Evolutionary conservation across 2,888 invertebrate genomes (phyloP).

Genomic region (Heteropelma amictum): DNA sequence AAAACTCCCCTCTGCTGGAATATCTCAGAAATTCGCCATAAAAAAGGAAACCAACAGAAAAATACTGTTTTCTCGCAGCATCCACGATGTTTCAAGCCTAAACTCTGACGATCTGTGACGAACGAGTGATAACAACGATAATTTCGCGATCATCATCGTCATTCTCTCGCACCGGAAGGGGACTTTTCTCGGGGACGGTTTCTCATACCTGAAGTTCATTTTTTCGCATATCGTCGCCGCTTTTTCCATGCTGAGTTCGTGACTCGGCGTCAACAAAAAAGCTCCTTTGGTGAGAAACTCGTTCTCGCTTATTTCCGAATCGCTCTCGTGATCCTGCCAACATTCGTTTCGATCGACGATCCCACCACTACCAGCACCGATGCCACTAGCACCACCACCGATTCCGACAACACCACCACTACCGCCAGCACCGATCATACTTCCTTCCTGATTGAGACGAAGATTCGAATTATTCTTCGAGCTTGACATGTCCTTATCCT

Average conservation of each 20-base stretch:
- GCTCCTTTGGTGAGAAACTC: conserved; percentile 90
- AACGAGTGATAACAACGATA: too few species aligned
- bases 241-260: conserved; percentile 91
- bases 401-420: conserved; percentile 63
- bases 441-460: conserved; percentile 71
- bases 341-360: conserved; percentile 74
- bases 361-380: conserved; percentile 76
- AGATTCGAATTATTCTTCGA: conserved; percentile 72
- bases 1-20: too few species aligned
- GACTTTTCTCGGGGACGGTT: not conserved
- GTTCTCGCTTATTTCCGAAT: conserved; percentile 87
- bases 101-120: too few species aligned
- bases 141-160: too few species aligned
- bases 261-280: conserved; percentile 90
- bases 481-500: conserved; percentile 73
- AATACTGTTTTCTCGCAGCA: too few species aligned
- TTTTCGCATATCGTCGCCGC: conserved; percentile 92
- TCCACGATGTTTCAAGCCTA: too few species aligned
- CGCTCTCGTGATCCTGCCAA: conserved; percentile 82
- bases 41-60: too few species aligned
- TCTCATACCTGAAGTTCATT: conserved; percentile 84
- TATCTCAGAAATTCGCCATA: too few species aligned
- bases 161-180: too few species aligned
- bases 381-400: conserved; percentile 71
- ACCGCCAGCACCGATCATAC: conserved; percentile 72